Percentiles rank a stretch among this genome's conserved stretches.
phyloP scores from a whole-genome alignment of 2,113 vertebrate genomes.

The Propithecus coquereli region DNA sequence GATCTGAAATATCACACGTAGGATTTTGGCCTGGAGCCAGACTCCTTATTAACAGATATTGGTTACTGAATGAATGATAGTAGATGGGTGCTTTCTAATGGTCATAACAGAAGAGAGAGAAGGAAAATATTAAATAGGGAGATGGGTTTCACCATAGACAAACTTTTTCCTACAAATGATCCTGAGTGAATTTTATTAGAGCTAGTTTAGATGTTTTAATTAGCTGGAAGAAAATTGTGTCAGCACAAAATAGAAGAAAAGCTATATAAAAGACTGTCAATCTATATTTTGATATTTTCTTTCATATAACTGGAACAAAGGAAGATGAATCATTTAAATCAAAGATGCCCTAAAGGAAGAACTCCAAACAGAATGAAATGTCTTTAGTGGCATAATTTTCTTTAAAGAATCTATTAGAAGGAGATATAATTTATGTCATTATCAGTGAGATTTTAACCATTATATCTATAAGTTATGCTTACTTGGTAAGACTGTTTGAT shows the following conservation, averaged over 20 bases:
- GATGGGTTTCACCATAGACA: neutral
- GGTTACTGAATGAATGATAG: neutral
- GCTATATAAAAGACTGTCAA: neutral
- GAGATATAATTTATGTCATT: neutral
- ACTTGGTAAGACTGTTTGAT: neutral
- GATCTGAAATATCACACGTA: neutral
- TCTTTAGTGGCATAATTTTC: neutral
- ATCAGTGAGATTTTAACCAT: neutral
- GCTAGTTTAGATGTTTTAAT: neutral
- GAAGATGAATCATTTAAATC: slow-evolving; percentile 42
- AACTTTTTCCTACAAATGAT: neutral
- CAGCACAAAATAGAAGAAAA: slow-evolving; percentile 3
- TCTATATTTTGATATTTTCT: slow-evolving; percentile 36
- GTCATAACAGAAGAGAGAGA: neutral
- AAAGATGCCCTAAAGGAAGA: neutral
- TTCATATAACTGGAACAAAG: neutral
- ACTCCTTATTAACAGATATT: neutral
- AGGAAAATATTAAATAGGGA: neutral
- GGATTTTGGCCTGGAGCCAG: neutral
- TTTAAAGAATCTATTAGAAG: neutral
- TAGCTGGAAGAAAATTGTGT: slow-evolving; percentile 25
- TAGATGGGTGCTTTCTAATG: neutral
- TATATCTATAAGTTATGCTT: neutral
- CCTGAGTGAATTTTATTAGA: neutral
- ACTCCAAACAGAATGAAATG: neutral